These are phyloP conservation scores for Pagrus major DNA, from an alignment of 2,113 vertebrate species.

Conservation along the genomic window DNA sequence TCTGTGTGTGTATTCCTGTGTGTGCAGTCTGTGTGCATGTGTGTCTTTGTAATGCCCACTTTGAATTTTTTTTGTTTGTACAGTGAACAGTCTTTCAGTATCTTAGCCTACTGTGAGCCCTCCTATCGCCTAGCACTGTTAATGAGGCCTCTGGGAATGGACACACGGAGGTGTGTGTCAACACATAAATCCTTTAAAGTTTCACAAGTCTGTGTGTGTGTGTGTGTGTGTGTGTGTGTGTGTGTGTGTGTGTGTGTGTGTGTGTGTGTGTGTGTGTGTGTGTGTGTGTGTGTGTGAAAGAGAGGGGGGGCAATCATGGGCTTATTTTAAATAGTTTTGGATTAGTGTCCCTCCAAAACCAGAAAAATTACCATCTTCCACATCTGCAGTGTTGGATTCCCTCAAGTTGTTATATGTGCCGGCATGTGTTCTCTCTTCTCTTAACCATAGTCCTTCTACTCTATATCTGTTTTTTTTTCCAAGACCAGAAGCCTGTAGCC, in stretches of 20 bases:
- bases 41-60: slow-evolving; percentile 51
- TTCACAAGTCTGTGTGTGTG: slow-evolving; percentile 27
- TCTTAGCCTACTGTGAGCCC: slow-evolving; percentile 66
- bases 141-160: slow-evolving; percentile 82
- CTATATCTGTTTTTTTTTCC: neutral
- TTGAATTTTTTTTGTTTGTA: slow-evolving; percentile 76
- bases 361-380: slow-evolving; percentile 38
- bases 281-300: neutral
- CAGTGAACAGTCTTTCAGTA: slow-evolving; percentile 67
- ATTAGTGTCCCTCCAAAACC: slow-evolving; percentile 29
- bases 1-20: slow-evolving; percentile 17
- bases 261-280: slow-evolving; percentile 23
- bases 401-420: neutral
- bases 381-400: slow-evolving; percentile 46
- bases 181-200: slow-evolving; percentile 62
- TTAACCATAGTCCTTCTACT: neutral
- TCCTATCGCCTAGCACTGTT: slow-evolving; percentile 67
- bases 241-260: no score
- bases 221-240: slow-evolving; percentile 18
- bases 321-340: slow-evolving; percentile 21
- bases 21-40: slow-evolving; percentile 2
- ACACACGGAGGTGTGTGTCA: slow-evolving; percentile 70
- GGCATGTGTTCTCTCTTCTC: neutral
- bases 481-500: neutral
- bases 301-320: neutral